Evolutionary conservation across 2,113 vertebrate species (phyloP).

Genomic region (Jacana jacana): DNA sequence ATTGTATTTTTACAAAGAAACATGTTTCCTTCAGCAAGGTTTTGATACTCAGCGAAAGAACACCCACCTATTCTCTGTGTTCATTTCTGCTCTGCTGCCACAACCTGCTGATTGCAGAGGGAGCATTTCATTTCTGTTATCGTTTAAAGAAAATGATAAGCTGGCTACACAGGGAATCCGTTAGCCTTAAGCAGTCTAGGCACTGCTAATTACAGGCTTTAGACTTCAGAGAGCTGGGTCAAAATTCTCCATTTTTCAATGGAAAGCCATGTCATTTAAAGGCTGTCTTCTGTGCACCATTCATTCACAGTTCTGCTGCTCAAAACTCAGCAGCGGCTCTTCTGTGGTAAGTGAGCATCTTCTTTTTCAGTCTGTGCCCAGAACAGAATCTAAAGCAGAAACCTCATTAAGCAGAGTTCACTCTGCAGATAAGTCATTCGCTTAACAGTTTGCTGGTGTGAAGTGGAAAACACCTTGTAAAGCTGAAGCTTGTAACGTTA

Average conservation of each 20-base stretch:
- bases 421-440: background rate
- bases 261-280: background rate
- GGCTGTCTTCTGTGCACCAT: background rate
- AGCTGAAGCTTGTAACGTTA: background rate
- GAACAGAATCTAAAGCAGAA: background rate
- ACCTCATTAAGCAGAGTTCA: background rate
- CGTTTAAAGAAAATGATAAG: conserved; percentile 36
- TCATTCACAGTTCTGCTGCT: conserved; percentile 21
- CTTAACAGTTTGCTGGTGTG: background rate
- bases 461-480: conserved; percentile 30
- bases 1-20: conserved; percentile 4
- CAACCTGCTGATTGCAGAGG: conserved; percentile 11
- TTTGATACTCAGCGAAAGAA: background rate
- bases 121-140: background rate
- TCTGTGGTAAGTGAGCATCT: background rate
- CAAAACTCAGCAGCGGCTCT: background rate
- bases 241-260: conserved; percentile 19
- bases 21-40: background rate
- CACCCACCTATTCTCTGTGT: background rate
- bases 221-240: background rate
- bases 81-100: background rate
- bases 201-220: conserved; percentile 24
- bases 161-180: conserved; percentile 9
- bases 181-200: conserved; percentile 1
- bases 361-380: background rate